Evolutionary conservation across 2,888 invertebrate species (phyloP), one percentile per base, ranked within the genome.

Genomic region (Galeruca laticollis): DNA sequence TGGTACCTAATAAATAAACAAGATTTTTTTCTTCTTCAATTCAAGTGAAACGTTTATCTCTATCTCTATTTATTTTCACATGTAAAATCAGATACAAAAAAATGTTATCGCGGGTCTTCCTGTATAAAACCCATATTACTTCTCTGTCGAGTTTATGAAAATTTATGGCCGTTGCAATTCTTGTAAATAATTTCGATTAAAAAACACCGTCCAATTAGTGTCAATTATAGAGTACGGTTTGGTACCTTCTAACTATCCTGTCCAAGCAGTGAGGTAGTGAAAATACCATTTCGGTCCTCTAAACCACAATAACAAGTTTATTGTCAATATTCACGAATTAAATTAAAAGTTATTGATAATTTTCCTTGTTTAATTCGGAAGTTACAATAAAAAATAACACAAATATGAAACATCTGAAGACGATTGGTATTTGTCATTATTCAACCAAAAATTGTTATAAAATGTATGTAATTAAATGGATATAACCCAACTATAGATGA

Each of bases 111-210:
- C 9, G 64, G 33, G 40, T 64, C 57, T 49, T 60, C 54, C 57
- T 66, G 54, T 62, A 67, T 33, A 62, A 63, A 60, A 62, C 21
- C 59, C 67, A 47, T 67, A 67, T 67, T 70, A 63, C 47, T 63
- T 52, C 67, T 67, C 33, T n/a, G 71, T 69, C 71, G 31, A 60
- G 43, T 69, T 66, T 68, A 59, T 66, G 71, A 65, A 68, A 69
- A 69, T 62, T 69, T 72, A 72, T 61, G 54, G 65, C 62, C 62
- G 31, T 61, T 66, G 57, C 68, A 65, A 57, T 63, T 57, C 63
- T 62, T 70, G 71, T 69, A 69, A 63, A 69, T 69, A 72, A 69
- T 69, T 72, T 68, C 69, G 63, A 72, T 71, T 61, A 68, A 71
- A 71, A 70, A 67, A 61, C 49, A 56, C 43, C 68, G 64, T 57